These are phyloP conservation scores for Gadus macrocephalus DNA, from an alignment of 2,113 vertebrate species.

Conservation along the genomic window DNA sequence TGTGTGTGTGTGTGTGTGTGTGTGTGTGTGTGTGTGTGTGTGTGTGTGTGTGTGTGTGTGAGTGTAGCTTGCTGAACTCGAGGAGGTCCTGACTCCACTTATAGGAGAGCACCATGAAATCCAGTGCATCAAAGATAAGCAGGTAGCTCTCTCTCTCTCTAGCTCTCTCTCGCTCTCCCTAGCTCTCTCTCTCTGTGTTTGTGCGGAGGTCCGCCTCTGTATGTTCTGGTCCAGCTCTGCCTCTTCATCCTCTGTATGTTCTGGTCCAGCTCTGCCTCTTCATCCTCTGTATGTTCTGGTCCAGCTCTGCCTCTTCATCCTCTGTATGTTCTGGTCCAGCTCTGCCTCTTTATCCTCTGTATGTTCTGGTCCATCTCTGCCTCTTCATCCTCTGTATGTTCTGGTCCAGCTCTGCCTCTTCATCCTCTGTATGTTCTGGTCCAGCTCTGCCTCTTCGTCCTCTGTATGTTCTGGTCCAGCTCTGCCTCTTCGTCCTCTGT, in stretches of 20 bases:
- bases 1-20: no score
- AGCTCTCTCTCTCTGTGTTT: no score
- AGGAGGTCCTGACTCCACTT: constrained; percentile 43
- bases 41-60: constrained; percentile 1
- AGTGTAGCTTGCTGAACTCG: constrained; percentile 49
- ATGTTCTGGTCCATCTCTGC: accelerated
- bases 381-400: background rate
- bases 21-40: no score
- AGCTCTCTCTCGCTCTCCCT: no score
- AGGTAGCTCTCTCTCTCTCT: constrained; percentile 39
- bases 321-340: constrained; percentile 64
- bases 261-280: background rate
- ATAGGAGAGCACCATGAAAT: constrained; percentile 54
- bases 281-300: background rate
- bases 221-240: accelerated
- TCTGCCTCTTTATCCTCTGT: constrained; percentile 9
- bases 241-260: background rate
- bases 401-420: constrained; percentile 31
- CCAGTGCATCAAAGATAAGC: constrained; percentile 60
- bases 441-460: background rate
- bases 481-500: background rate
- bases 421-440: no score
- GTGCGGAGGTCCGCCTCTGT: background rate
- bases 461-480: constrained; percentile 31
- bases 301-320: constrained; percentile 30